Evolutionary conservation across 1,140 invertebrate species (phyloP).

Genomic region (Papilio machaon): DNA sequence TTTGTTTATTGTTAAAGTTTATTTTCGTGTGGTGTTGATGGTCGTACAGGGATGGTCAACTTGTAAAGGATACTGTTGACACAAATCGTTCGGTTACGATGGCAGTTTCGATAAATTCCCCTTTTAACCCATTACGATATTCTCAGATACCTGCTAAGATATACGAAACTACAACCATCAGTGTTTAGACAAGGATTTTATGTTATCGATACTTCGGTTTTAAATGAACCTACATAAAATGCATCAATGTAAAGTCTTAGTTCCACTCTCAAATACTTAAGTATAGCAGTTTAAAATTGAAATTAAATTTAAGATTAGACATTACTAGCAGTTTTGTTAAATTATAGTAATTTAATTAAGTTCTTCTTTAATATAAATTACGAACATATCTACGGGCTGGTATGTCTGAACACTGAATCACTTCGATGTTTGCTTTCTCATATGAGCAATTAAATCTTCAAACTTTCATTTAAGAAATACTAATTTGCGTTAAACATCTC

Average conservation of each 20-base stretch:
- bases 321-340: too few relatives aligned
- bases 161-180: constrained; percentile 1
- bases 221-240: neutral
- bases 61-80: constrained; percentile 46
- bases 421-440: too few relatives aligned
- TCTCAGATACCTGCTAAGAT: constrained; percentile 26
- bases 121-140: constrained; percentile 31
- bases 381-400: too few relatives aligned
- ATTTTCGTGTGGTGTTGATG: neutral
- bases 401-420: too few relatives aligned
- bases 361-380: too few relatives aligned
- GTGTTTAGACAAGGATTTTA: constrained; percentile 5
- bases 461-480: neutral
- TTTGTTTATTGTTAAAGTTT: constrained; percentile 14
- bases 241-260: neutral
- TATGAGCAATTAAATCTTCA: too few relatives aligned
- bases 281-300: too few relatives aligned
- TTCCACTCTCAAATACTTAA: too few relatives aligned
- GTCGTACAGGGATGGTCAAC: constrained; percentile 9
- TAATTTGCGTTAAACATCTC: neutral
- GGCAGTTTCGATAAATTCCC: constrained; percentile 31
- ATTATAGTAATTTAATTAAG: too few relatives aligned
- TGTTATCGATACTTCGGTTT: neutral
- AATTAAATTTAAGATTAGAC: too few relatives aligned
- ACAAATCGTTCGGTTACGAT: constrained; percentile 40